A percentile compares a stretch with the other conserved stretches of the same genome.
Evolutionary conservation across 2,888 invertebrate species (phyloP).

Genomic region (Doris montereyensis): DNA sequence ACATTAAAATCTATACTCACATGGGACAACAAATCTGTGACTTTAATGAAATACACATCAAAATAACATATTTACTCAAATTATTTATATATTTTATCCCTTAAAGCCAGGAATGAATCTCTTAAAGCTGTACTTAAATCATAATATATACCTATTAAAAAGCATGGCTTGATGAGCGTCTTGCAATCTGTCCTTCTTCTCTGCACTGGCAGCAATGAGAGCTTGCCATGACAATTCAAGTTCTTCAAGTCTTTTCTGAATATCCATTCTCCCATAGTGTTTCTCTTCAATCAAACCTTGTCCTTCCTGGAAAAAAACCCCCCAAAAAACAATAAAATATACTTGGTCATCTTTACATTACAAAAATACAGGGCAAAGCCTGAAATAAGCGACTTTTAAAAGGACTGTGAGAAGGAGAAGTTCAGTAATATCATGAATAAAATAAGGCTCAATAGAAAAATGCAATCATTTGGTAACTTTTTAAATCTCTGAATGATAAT

Average conservation of each 20-base stretch:
- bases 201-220: slow-evolving; percentile 84
- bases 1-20: too few species aligned
- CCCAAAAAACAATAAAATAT: too few species aligned
- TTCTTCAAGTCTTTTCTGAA: slow-evolving; percentile 86
- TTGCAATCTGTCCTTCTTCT: slow-evolving; percentile 87
- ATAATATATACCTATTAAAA: slow-evolving; percentile 77
- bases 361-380: neutral
- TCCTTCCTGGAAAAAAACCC: slow-evolving; percentile 63
- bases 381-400: neutral
- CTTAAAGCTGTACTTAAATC: too few species aligned
- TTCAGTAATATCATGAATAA: neutral
- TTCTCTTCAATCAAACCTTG: slow-evolving; percentile 78
- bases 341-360: neutral
- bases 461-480: too few species aligned
- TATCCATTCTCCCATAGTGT: slow-evolving; percentile 92
- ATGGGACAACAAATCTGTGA: too few species aligned
- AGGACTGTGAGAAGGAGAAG: neutral
- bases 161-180: slow-evolving; percentile 91
- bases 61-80: too few species aligned
- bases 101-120: too few species aligned
- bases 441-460: too few species aligned
- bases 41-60: too few species aligned
- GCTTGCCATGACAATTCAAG: slow-evolving; percentile 90
- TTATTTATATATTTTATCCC: too few species aligned
- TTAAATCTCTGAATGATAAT: too few species aligned